Evolutionary conservation across 1,140 invertebrate genomes (phyloP).

Genomic region (Drosophila suzukii): DNA sequence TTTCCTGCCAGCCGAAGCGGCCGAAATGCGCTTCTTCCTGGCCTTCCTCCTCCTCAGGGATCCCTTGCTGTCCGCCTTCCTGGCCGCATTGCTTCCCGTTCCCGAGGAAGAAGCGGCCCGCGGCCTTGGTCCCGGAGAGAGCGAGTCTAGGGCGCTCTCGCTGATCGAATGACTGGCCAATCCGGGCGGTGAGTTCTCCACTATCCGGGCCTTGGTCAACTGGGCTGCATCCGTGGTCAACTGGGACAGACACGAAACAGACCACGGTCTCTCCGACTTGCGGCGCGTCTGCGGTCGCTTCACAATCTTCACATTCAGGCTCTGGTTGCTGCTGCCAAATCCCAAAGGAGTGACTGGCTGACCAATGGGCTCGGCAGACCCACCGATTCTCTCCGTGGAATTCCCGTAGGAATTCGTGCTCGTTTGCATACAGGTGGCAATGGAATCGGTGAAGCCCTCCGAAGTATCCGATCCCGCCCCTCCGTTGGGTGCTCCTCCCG

Average conservation of each 20-base stretch:
- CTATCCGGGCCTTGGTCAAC: slow-evolving; percentile 57
- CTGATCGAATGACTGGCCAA: slow-evolving; percentile 90
- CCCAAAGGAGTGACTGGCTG: slow-evolving; percentile 47
- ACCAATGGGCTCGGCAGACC: slow-evolving; percentile 77
- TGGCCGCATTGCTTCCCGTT: slow-evolving; percentile 70
- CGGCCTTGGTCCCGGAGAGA: slow-evolving; percentile 85
- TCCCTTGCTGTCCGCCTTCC: slow-evolving; percentile 84
- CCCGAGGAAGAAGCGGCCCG: slow-evolving; percentile 73
- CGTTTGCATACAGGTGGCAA: slow-evolving; percentile 86
- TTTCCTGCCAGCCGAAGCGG: slow-evolving; percentile 84
- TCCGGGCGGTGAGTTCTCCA: slow-evolving; percentile 72
- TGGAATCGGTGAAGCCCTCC: slow-evolving; percentile 89
- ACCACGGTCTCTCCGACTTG: slow-evolving; percentile 89
- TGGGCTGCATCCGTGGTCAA: slow-evolving; percentile 85
- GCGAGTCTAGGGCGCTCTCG: slow-evolving; percentile 92
- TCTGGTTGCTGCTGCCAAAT: slow-evolving; percentile 79
- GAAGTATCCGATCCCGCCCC: slow-evolving; percentile 87
- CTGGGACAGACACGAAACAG: slow-evolving; percentile 92
- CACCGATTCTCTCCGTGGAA: slow-evolving; percentile 86
- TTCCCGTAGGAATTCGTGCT: slow-evolving; percentile 86
- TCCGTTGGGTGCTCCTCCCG: slow-evolving; percentile 71
- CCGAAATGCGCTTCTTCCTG: slow-evolving; percentile 85
- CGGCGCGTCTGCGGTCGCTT: slow-evolving; percentile 75
- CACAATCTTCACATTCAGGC: slow-evolving; percentile 74
- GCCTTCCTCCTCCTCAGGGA: slow-evolving; percentile 88